Conservation (phyloP, 2,888 invertebrate genomes). For the Ichneumoninae sp. region DNA sequence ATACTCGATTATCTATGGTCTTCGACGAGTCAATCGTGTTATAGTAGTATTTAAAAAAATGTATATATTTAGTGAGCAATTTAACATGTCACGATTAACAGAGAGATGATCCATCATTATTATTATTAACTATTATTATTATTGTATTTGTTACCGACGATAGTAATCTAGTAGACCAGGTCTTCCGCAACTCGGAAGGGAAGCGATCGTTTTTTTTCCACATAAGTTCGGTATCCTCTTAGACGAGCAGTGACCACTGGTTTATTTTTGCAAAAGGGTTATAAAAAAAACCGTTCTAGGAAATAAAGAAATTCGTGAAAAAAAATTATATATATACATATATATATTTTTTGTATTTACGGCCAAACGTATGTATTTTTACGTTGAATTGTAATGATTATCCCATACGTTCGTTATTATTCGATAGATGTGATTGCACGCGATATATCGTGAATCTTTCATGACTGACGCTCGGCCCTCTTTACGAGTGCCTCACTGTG, state of each 20-base stretch:
- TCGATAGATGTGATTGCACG: constrained; percentile 17
- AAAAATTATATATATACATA: constrained; percentile 25
- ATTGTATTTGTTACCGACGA: constrained; percentile 31
- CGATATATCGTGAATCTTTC: constrained; percentile 23
- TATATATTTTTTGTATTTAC: constrained; percentile 60
- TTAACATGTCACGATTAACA: constrained; percentile 27
- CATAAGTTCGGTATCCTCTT: not conserved
- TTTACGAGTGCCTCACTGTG: constrained; percentile 41
- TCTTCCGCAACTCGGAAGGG: constrained; percentile 52
- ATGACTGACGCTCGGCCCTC: constrained; percentile 16
- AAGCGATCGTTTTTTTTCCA: constrained; percentile 11
- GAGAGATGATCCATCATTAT: constrained; percentile 21
- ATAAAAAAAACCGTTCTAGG: not conserved
- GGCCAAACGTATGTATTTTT: constrained; percentile 47
- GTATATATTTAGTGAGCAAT: constrained; percentile 39
- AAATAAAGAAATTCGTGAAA: constrained; percentile 19
- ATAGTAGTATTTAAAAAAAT: not conserved
- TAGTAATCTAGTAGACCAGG: constrained; percentile 39
- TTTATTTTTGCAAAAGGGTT: constrained; percentile 42
- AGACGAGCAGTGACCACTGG: constrained; percentile 29
- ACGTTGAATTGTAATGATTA: constrained; percentile 14
- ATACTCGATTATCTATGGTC: constrained; percentile 22
- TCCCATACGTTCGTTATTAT: constrained; percentile 21
- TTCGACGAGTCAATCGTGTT: constrained; percentile 27
- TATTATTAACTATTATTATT: constrained; percentile 34